Conservation (phyloP, 2,888 invertebrate species). For the Mesochorus sp. region DNA sequence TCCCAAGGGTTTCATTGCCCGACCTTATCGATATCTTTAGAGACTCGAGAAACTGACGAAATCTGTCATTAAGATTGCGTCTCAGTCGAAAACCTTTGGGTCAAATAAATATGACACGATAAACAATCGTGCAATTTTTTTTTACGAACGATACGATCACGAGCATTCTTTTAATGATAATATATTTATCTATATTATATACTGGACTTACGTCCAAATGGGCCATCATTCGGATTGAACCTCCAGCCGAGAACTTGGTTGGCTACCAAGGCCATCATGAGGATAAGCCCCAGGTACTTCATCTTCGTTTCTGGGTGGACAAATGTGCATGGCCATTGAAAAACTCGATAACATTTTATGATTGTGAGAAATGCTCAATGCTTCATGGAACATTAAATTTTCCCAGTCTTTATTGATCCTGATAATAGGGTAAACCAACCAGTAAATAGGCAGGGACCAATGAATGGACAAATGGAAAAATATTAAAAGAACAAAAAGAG, state of each 20-base stretch:
- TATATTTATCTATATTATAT: constrained; percentile 11
- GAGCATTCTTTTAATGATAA: not conserved
- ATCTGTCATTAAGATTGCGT: constrained; percentile 6
- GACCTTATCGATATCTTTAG: constrained; percentile 61
- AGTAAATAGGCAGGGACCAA: too few relatives aligned
- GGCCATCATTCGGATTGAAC: constrained; percentile 46
- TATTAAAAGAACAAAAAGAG: too few relatives aligned
- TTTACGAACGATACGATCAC: not conserved
- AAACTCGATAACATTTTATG: constrained; percentile 21
- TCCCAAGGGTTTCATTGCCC: constrained; percentile 64
- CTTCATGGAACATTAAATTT: too few relatives aligned
- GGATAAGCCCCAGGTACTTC: constrained; percentile 59
- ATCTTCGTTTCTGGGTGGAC: constrained; percentile 51
- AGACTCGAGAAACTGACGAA: constrained; percentile 46
- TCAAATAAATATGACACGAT: not conserved
- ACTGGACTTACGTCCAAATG: constrained; percentile 39
- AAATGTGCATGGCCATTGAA: constrained; percentile 46
- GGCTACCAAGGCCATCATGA: constrained; percentile 54
- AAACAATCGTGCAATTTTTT: not conserved
- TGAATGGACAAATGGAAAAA: too few relatives aligned
- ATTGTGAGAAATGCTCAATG: too few relatives aligned
- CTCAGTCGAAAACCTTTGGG: not conserved
- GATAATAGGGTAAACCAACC: too few relatives aligned
- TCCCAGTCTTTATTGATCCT: too few relatives aligned
- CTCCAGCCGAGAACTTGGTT: constrained; percentile 44